Conservation (phyloP, 2,888 invertebrate species). For the Leptinotarsa juncta region DNA sequence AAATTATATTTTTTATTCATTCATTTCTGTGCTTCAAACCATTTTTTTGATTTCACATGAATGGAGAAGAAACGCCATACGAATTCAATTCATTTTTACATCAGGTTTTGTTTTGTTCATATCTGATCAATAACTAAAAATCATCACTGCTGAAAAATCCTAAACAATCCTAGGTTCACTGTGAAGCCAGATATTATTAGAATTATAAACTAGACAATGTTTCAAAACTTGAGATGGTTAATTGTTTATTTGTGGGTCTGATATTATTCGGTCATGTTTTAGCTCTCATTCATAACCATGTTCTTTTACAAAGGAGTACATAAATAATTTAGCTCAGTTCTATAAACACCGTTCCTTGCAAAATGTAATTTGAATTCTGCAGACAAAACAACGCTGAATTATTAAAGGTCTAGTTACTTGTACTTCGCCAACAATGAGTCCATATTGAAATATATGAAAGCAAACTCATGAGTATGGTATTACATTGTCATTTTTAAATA, state of each 20-base stretch:
- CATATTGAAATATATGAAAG: slow-evolving; percentile 5
- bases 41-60: too few species aligned
- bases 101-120: too few species aligned
- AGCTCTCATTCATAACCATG: neutral
- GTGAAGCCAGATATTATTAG: too few species aligned
- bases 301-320: neutral
- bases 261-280: neutral
- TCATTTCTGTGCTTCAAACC: too few species aligned
- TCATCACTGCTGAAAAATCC: too few species aligned
- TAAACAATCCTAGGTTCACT: too few species aligned
- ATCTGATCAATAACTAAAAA: too few species aligned
- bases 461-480: neutral
- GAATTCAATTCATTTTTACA: too few species aligned
- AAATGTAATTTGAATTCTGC: slow-evolving; percentile 15
- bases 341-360: slow-evolving; percentile 3
- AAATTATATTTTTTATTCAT: too few species aligned
- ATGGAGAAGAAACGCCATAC: too few species aligned
- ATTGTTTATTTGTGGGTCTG: too few species aligned
- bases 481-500: neutral
- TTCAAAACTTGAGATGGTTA: neutral
- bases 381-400: slow-evolving; percentile 2
- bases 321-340: neutral
- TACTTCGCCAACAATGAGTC: neutral
- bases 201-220: too few species aligned
- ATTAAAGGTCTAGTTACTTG: slow-evolving; percentile 17